These are phyloP conservation scores for Dysmachus trigonus DNA, from an alignment of 2,888 invertebrate genomes.

Conservation along the genomic window DNA sequence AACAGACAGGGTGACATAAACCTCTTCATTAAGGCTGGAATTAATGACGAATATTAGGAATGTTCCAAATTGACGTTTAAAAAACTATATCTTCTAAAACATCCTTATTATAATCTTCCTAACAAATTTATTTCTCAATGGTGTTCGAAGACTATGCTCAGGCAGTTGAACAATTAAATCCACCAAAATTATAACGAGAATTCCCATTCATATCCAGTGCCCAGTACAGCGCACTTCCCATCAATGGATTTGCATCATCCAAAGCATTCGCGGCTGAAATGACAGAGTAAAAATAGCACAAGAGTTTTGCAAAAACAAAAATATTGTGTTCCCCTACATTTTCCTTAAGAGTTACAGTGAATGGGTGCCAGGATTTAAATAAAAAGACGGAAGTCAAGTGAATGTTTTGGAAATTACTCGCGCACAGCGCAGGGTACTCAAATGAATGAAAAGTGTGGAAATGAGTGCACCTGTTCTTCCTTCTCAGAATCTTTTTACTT, in stretches of 20 bases:
- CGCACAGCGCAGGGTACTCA: neutral
- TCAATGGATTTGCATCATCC: neutral
- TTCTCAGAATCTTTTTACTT: conserved; percentile 5
- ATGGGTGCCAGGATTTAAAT: neutral
- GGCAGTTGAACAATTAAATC: neutral
- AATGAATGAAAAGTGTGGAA: conserved; percentile 36
- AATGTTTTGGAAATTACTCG: conserved; percentile 18
- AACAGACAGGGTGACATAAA: neutral
- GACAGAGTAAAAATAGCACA: neutral
- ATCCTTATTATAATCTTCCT: neutral
- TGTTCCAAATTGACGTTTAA: neutral
- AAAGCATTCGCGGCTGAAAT: neutral
- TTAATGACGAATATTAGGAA: neutral
- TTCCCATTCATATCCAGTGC: neutral
- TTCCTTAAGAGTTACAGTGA: neutral
- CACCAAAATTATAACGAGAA: neutral
- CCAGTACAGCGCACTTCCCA: neutral
- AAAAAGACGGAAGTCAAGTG: conserved; percentile 33
- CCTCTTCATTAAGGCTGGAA: neutral
- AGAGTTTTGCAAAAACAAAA: neutral
- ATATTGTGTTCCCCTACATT: neutral
- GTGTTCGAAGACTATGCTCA: neutral
- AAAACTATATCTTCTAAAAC: neutral
- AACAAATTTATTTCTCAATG: neutral
- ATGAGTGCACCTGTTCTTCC: conserved; percentile 37